phyloP scores from a whole-genome alignment of 2,797 vertebrate species.

The Diplodus sargus region DNA sequence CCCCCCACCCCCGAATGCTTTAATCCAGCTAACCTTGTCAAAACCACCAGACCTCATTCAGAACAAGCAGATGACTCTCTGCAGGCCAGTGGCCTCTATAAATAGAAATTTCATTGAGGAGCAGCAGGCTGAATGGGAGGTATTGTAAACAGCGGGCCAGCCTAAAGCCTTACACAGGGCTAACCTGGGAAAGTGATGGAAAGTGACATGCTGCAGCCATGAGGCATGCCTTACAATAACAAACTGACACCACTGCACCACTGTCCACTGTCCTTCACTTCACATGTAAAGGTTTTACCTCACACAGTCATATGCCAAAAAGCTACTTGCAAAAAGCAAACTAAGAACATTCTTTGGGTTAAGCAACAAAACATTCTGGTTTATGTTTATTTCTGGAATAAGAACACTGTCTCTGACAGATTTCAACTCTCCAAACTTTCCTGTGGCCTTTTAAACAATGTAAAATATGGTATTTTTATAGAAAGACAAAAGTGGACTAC shows the following conservation, averaged over 20 bases:
- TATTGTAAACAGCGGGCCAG: slow-evolving; percentile 82
- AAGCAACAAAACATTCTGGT: slow-evolving; percentile 48
- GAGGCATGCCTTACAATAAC: slow-evolving; percentile 71
- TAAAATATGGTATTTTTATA: slow-evolving; percentile 24
- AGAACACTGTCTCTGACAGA: slow-evolving; percentile 25
- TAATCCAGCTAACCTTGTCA: slow-evolving; percentile 86
- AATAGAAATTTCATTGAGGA: slow-evolving; percentile 87
- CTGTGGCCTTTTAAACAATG: slow-evolving; percentile 22
- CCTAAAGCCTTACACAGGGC: slow-evolving; percentile 77
- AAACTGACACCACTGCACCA: slow-evolving; percentile 61
- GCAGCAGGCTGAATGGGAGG: slow-evolving; percentile 82
- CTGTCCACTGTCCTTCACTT: slow-evolving; percentile 55
- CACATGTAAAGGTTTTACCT: slow-evolving; percentile 49
- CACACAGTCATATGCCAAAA: slow-evolving; percentile 6
- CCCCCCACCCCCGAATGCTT: slow-evolving; percentile 54
- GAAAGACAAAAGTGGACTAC: slow-evolving; percentile 16
- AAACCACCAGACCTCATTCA: slow-evolving; percentile 84
- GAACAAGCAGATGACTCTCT: slow-evolving; percentile 84
- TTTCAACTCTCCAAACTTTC: slow-evolving; percentile 22
- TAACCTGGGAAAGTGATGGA: slow-evolving; percentile 82
- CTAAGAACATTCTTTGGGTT: slow-evolving; percentile 44
- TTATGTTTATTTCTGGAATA: slow-evolving; percentile 44
- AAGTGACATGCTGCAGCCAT: slow-evolving; percentile 73
- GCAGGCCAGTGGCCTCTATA: slow-evolving; percentile 80
- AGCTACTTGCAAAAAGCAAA: slow-evolving; percentile 18